Base-by-base conservation (phyloP, 2,113 vertebrate genomes). In the Natator depressus region DNA sequence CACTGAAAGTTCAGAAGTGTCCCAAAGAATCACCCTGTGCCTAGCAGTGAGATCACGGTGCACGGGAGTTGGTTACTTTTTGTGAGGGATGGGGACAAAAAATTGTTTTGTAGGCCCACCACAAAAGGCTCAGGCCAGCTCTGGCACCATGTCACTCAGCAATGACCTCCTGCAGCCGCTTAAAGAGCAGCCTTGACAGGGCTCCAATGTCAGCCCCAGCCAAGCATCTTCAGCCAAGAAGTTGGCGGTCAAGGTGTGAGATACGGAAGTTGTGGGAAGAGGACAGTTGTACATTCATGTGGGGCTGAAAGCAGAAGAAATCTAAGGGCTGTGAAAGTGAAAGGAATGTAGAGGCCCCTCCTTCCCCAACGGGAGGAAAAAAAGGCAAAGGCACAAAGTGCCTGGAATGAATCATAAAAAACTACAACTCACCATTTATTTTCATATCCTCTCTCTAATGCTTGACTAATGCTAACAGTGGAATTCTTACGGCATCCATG, bases 391-490 rank as follows among this genome's bases (percentile, higher is more conserved):
- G 80, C 95, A 86, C 0, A 0, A 93, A 95, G 94, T 92, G 95
- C 76, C 95, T 97, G 96, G 89, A 96, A 93, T 96, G 96, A 93
- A 95, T 97, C 0, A 96, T 55, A 82, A 96, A 94, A 96, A 97
- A 95, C 94, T 96, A 96, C 93, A 95, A 80, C 91, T 97, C 93
- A 94, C 95, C 89, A 94, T 95, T 97, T 96, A 97, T 96, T 97
- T 97, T 96, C 96, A 95, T 92, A 96, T 93, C 93, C 93, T 84
- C 85, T 96, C 2, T 8, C 93, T 96, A 97, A 96, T 92, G 93
- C 89, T 88, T 95, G 90, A 94, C 96, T 96, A 96, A 97, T 95
- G 96, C 96, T 96, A 96, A 92, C 94, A 92, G 95, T 42, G 93
- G 94, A 95, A 95, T 97, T 96, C 94, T 92, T 96, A 94, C 6